phyloP scores from a whole-genome alignment of 2,113 vertebrate species.

The Atlantisia rogersi region DNA sequence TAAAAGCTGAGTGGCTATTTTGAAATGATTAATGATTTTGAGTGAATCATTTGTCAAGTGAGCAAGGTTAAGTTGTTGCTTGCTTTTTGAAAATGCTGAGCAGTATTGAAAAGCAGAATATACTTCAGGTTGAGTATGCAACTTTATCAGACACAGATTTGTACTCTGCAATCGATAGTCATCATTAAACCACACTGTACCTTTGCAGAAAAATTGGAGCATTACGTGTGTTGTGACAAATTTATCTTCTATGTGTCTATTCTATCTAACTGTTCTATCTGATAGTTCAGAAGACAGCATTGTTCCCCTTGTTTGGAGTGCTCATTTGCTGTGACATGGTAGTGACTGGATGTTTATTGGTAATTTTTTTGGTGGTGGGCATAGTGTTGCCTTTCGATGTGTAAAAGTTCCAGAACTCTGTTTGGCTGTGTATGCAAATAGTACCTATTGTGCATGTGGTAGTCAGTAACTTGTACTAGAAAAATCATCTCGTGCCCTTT shows the following conservation, averaged over 20 bases:
- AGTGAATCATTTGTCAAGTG: not conserved
- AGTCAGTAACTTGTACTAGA: not conserved
- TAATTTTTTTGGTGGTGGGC: not conserved
- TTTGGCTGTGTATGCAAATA: not conserved
- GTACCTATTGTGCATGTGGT: not conserved
- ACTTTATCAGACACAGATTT: not conserved
- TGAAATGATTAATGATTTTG: not conserved
- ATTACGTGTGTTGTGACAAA: not conserved
- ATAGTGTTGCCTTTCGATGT: not conserved
- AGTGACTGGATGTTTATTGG: not conserved
- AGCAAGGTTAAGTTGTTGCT: not conserved
- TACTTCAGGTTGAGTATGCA: not conserved
- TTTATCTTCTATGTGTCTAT: not conserved
- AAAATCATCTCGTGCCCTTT: not conserved
- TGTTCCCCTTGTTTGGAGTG: not conserved
- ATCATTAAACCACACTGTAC: not conserved
- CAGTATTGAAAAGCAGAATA: not conserved
- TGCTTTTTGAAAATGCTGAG: not conserved
- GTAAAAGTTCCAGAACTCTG: not conserved
- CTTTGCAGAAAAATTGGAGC: not conserved
- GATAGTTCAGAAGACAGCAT: not conserved
- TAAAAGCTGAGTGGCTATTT: not conserved
- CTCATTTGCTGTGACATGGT: not conserved
- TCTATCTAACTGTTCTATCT: not conserved
- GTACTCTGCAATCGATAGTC: accelerated